Base-by-base conservation (phyloP, 1,140 invertebrate genomes). In the Chelonus insularis region DNA sequence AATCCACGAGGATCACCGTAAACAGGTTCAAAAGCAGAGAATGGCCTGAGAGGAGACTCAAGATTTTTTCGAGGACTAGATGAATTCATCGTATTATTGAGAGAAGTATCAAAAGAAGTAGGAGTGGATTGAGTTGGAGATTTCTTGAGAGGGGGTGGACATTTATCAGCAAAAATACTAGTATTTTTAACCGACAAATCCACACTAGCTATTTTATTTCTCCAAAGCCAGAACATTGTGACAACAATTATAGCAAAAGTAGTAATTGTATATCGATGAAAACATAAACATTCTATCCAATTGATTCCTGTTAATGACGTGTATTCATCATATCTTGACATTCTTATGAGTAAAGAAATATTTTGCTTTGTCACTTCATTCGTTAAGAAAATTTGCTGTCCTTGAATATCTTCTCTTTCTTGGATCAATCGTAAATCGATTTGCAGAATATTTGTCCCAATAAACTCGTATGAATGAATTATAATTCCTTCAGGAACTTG, bases 321-420 rank as follows among this genome's bases (percentile, higher is more conserved):
- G 39, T 74, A 78, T 32, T 74, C 67, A 34, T 72, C 77, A 47
- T 78, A 71, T 39, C 74, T 78, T 1, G 74, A 71, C 50, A 78
- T 60, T 20, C 77, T 71, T 29, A 82, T 74, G 1, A 76, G 68
- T n/a, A 82, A 66, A 29, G 79, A 75, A 68, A 82, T 69, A 64
- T 81, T 81, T 69, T 82, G 80, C 37, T 74, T 78, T 0, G 79
- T 81, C 1, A 82, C 60, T 51, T 78, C 74, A 62, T 80, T 82
- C 1, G 66, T 68, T 23, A 82, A 65, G 3, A 71, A 52, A 23
- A 80, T 58, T 70, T 76, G 78, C 48, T 76, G 76, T 8, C 79
- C 75, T 59, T 78, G 80, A 48, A 82, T 62, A 59, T 80, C 78
- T 1, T 79, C 75, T n/a, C 72, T 66, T 62, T 75, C 68, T 39